Evolutionary conservation across 2,113 vertebrate genomes (phyloP), one percentile per base, ranked within the genome.

Genomic region (Lichenostomus cassidix): DNA sequence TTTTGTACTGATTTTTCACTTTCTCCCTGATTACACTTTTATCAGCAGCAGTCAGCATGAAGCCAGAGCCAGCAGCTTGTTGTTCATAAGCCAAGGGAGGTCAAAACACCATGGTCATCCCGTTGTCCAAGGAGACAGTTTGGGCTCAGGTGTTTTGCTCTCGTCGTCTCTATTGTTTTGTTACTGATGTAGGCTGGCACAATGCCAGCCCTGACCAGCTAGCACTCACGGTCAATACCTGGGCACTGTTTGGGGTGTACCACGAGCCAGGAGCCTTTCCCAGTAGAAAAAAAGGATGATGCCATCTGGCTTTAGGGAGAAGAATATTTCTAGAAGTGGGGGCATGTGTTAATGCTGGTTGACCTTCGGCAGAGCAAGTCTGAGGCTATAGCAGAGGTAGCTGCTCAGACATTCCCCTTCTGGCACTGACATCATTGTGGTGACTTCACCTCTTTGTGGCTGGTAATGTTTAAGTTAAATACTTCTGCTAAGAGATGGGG

Each of bases 301-400:
- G 11, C 0, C 9, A 10, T 19, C 23, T 60, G 15, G 9, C 41
- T 68, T 67, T 52, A 63, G 31, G 50, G 7, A 81, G 31, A 83
- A 52, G 39, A 60, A 5, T 63, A 9, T 81, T 80, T 86, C 44
- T 60, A 55, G 17, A 20, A 39, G 9, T 4, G 2, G 39, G 65
- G 25, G 7, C 7, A 12, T 29, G 27, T 31, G 5, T 83, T 62
- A 42, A 42, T 0, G 0, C 9, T 49, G 35, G 7, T 50, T 69
- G 33, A 62, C 16, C 63, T 70, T 18, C 31, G 42, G 33, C 56
- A 82, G 64, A 84, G 23, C 33, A 59, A 62, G 22, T 16, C 11
- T 53, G 22, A 11, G 47, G 7, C 17, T 64, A 22, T 23, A 71
- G 39, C 20, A 75, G 28, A 59, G 28, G 15, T 8, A 49, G 15